Base-by-base conservation (phyloP, 2,888 invertebrate genomes). In the Dryomyza anilis region DNA sequence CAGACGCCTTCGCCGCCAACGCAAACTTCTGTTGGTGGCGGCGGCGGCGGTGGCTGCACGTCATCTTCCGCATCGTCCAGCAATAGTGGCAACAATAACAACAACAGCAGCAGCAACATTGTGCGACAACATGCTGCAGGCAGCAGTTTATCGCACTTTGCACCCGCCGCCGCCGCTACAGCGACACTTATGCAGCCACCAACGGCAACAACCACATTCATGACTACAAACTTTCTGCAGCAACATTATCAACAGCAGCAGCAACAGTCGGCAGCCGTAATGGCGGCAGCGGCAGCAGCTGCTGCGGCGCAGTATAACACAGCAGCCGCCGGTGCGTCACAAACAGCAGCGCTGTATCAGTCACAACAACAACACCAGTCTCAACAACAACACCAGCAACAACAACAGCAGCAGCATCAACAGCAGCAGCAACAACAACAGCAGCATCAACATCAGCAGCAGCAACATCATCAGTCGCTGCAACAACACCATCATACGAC, bases 401-500 rank as follows among this genome's bases (percentile, higher is more conserved):
- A 69, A 7, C 67, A 69, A 10, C 74, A 73, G 10, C 74, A 72
- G 16, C 73, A 70, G 29, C 58, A 68, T 1, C 69, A 68, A 1
- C 57, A 71, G 43, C 71, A 68, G 62, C 62, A 39, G 16, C 64
- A n/a, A n/a, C n/a, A n/a, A n/a, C n/a, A n/a, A n/a, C 63, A 43
- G 10, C 69, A 67, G 61, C 12, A 68, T 30, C 25, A 70, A 1
- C 73, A 69, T 50, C 73, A 71, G 6, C 64, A 69, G 7, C 72
- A 71, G 10, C 73, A 71, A 27, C 69, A 71, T 25, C 72, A 69
- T 4, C 67, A 68, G 21, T 67, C 69, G 6, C n/a, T n/a, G n/a
- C 71, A 69, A 7, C 67, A 69, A 10, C 74, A 73, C 12, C 74
- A 72, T 19, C 73, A 70, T 25, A 60, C 69, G 1, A 69, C 68